Evolutionary conservation across 37 sponge, comb jelly and placozoan genomes (phyloP), one percentile per base, ranked within the genome.

Genomic region (Amphimedon queenslandica): DNA sequence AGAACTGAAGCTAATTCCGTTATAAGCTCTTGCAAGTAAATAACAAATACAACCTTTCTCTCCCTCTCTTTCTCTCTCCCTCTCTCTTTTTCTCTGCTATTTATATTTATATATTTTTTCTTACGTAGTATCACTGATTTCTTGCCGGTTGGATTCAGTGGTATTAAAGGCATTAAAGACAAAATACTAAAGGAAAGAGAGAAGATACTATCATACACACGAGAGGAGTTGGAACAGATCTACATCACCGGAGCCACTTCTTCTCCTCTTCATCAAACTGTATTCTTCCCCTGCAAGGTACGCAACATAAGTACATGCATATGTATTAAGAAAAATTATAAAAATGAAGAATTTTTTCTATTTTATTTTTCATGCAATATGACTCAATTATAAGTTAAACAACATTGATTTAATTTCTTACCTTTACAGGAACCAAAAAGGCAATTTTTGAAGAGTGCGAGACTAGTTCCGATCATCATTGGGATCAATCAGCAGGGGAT

Each of bases 11-110:
- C 71, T 27, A 37, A 84, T 73, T 87, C 87, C 20, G 77, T 76
- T 1, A 61, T 87, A 6, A 80, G 81, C 1, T 87, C 80, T 69
- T 76, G 87, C 81, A 87, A 64, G 87, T 87, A 39, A 75, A 53
- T 0, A 1, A 40, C 16, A 21, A 31, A 27, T n/a, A n/a, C n/a
- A n/a, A n/a, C n/a, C n/a, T n/a, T n/a, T n/a, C n/a, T n/a, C n/a
- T n/a, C n/a, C n/a, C n/a, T n/a, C 28, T 36, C 31, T 69, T 77
- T 64, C 39, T n/a, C n/a, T n/a, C n/a, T n/a, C n/a, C n/a, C n/a
- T n/a, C n/a, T n/a, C n/a, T n/a, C n/a, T n/a, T n/a, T n/a, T n/a
- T n/a, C n/a, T n/a, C n/a, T n/a, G n/a, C n/a, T n/a, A n/a, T n/a
- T 47, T 47, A 13, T 13, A 13, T 47, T 47, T 18, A 47, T 47